Evolutionary conservation across 2,888 invertebrate species (phyloP), one percentile per base, ranked within the genome.

Genomic region (Nomada ferruginata): DNA sequence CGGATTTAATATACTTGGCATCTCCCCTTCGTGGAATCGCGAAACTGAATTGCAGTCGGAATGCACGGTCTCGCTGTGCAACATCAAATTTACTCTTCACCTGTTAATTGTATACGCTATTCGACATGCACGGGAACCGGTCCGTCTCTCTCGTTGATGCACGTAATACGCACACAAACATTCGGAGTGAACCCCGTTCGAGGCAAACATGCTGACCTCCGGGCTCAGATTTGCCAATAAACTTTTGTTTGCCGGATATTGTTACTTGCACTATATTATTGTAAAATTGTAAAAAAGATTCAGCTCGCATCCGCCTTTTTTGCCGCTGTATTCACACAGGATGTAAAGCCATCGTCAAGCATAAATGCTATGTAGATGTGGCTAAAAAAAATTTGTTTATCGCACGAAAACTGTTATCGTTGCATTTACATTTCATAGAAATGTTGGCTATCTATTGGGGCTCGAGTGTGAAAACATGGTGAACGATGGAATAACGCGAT

Each of bases 171-270:
- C 15, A 29, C 20, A 71, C 59, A 82, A 82, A 82, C 82, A 82
- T 59, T 50, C 74, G n/a, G 36, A 53, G 36, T 57, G 82, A 57
- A 23, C n/a, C 71, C 53, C 26, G 70, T 23, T 23, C 44, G 44
- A 36, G 63, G 82, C 36, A 82, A 76, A 82, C 68, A 82, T 47
- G 44, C 18, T 23, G 66, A 47, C 53, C 65, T 52, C 18, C 42
- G 55, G 42, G 11, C 13, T 36, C 53, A 68, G 66, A 75, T 75
- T 82, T 64, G 47, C 71, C 71, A n/a, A 71, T 82, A 61, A 82
- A 82, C 50, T 70, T 81, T 82, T 63, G 70, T 81, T 75, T 71
- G n/a, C 70, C 18, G 66, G 57, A 61, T 71, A 50, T 66, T 71
- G 70, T 71, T 75, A 26, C 53, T 7, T 7, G 53, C 18, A 11